phyloP scores from a whole-genome alignment of 2,113 vertebrate genomes.

The Clinocottus analis region DNA sequence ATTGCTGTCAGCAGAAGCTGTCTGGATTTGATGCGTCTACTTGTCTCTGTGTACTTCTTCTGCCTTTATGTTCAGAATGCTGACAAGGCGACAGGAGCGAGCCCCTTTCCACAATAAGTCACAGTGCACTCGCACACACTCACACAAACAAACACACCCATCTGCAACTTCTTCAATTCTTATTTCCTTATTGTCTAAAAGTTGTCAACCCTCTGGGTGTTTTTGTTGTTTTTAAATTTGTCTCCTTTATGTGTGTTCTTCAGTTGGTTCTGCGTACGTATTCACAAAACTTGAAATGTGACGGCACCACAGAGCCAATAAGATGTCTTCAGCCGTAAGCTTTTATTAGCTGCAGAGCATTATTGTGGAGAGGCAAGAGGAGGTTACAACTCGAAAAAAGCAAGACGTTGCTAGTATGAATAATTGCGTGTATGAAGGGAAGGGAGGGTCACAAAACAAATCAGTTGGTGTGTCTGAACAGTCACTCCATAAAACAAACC shows the following conservation, averaged over 20 bases:
- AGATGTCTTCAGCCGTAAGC: constrained; percentile 45
- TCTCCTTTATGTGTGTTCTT: constrained; percentile 24
- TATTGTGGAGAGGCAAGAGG: constrained; percentile 11
- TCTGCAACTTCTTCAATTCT: constrained; percentile 23
- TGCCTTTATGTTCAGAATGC: constrained; percentile 63
- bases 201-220: constrained; percentile 25
- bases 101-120: constrained; percentile 14
- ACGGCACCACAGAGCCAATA: constrained; percentile 21
- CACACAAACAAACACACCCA: constrained; percentile 8
- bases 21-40: constrained; percentile 31
- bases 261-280: constrained; percentile 8
- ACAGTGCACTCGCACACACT: background rate
- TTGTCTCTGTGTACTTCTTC: constrained; percentile 37
- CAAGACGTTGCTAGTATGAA: constrained; percentile 16
- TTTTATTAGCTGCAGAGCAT: constrained; percentile 25
- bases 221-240: constrained; percentile 25
- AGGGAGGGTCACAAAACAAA: constrained; percentile 68
- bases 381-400: background rate
- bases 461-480: constrained; percentile 44
- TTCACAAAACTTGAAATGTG: constrained; percentile 1
- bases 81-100: constrained; percentile 39
- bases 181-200: constrained; percentile 33
- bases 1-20: constrained; percentile 54
- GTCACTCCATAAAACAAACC: constrained; percentile 52
- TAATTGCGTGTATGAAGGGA: constrained; percentile 5